These are phyloP conservation scores for Meteorus sp. DNA, from an alignment of 1,140 invertebrate species.

Conservation along the genomic window DNA sequence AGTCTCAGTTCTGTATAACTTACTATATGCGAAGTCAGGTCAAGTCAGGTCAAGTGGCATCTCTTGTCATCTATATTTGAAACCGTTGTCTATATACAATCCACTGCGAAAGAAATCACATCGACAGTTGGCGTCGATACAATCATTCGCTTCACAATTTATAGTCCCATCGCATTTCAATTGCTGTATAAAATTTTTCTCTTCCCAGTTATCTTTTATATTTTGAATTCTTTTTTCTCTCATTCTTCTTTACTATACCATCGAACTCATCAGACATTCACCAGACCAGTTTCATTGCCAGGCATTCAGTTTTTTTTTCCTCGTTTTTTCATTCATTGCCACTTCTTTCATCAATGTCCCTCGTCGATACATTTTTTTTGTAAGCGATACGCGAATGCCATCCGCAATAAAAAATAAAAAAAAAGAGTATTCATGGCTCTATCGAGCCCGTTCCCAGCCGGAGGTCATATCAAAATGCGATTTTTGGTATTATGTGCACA, in stretches of 20 bases:
- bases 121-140: constrained; percentile 7
- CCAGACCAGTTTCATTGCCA: neutral
- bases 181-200: too few relatives aligned
- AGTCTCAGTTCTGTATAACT: neutral
- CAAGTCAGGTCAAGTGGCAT: constrained; percentile 40
- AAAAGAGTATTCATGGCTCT: constrained; percentile 7
- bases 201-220: neutral
- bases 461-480: constrained; percentile 23
- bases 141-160: neutral
- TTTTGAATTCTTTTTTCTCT: neutral
- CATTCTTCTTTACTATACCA: too few relatives aligned
- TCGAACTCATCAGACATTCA: constrained; percentile 22
- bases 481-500: constrained; percentile 21
- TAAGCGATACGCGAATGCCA: constrained; percentile 5
- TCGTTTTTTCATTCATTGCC: neutral
- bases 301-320: neutral
- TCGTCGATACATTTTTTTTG: constrained; percentile 7
- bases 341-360: constrained; percentile 3
- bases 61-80: constrained; percentile 39
- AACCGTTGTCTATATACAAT: constrained; percentile 28
- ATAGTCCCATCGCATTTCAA: neutral
- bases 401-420: constrained; percentile 5
- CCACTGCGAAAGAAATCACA: neutral
- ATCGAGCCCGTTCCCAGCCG: neutral
- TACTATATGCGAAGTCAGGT: constrained; percentile 16